These are phyloP conservation scores for Listronotus bonariensis DNA, from an alignment of 1,140 invertebrate species.

Conservation along the genomic window DNA sequence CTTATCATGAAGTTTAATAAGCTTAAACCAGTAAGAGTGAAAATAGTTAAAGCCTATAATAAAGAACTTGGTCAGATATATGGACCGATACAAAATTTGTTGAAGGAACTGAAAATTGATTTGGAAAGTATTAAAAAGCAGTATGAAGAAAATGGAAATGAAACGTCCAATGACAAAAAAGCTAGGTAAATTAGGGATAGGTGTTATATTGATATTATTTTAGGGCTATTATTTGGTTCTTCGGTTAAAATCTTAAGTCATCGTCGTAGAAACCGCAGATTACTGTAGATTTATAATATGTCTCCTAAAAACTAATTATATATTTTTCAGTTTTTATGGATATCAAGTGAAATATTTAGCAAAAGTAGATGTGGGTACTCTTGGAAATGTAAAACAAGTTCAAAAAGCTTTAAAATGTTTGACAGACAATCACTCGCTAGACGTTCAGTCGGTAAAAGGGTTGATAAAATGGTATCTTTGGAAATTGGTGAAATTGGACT, in stretches of 20 bases:
- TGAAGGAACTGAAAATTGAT: constrained; percentile 30
- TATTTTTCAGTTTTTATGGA: constrained; percentile 50
- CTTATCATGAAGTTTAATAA: constrained; percentile 59
- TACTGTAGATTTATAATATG: too few relatives aligned
- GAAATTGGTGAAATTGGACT: constrained; percentile 62
- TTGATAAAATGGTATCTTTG: constrained; percentile 55
- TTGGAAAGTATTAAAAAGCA: constrained; percentile 20
- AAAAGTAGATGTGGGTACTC: constrained; percentile 55
- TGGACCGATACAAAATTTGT: constrained; percentile 18
- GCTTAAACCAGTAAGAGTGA: constrained; percentile 59
- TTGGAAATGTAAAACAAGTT: constrained; percentile 63
- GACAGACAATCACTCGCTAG: constrained; percentile 32
- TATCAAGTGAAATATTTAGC: constrained; percentile 59
- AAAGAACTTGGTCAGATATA: constrained; percentile 43
- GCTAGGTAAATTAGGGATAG: background rate
- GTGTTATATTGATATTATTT: too few relatives aligned
- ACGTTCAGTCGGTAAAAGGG: constrained; percentile 33
- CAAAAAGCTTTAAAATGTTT: constrained; percentile 58
- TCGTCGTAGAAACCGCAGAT: too few relatives aligned
- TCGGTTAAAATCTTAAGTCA: too few relatives aligned
- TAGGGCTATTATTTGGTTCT: too few relatives aligned
- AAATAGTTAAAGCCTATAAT: constrained; percentile 63
- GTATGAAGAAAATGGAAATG: constrained; percentile 22
- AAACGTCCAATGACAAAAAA: constrained; percentile 2
- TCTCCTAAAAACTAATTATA: background rate